phyloP scores from a whole-genome alignment of 1,140 invertebrate genomes.

The Drosophila melanica region DNA sequence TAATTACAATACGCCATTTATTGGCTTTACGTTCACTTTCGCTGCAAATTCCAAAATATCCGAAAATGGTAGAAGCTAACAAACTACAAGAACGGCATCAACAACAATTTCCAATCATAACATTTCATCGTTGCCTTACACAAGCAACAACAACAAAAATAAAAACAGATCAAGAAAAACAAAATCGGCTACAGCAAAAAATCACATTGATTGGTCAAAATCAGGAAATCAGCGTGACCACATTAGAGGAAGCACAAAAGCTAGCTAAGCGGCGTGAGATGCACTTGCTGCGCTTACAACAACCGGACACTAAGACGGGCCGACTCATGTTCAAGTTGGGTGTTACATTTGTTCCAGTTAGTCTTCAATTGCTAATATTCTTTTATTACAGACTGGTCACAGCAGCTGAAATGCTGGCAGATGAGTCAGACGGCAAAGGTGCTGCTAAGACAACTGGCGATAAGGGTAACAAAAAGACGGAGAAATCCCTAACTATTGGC shows the following conservation, averaged over 20 bases:
- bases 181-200: conserved; percentile 60
- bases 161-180: conserved; percentile 31
- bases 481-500: conserved; percentile 87
- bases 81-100: conserved; percentile 5
- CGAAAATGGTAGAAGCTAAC: not conserved
- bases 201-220: conserved; percentile 85
- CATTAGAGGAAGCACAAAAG: conserved; percentile 86
- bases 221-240: conserved; percentile 84
- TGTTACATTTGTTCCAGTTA: not conserved
- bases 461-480: conserved; percentile 58
- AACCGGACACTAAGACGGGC: conserved; percentile 87
- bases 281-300: conserved; percentile 87
- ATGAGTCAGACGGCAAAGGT: conserved; percentile 41
- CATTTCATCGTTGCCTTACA: conserved; percentile 40
- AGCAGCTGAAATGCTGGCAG: conserved; percentile 63
- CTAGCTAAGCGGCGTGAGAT: conserved; percentile 86
- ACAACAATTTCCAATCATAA: conserved; percentile 21
- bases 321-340: conserved; percentile 86
- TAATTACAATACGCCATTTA: conserved; percentile 34
- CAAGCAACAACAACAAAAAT: conserved; percentile 34
- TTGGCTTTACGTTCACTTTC: conserved; percentile 27
- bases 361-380: not conserved
- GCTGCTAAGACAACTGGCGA: conserved; percentile 28
- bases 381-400: conserved; percentile 58
- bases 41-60: conserved; percentile 15